These are phyloP conservation scores for Chaetodon trifasciatus DNA, from an alignment of 2,797 vertebrate species.

Conservation along the genomic window DNA sequence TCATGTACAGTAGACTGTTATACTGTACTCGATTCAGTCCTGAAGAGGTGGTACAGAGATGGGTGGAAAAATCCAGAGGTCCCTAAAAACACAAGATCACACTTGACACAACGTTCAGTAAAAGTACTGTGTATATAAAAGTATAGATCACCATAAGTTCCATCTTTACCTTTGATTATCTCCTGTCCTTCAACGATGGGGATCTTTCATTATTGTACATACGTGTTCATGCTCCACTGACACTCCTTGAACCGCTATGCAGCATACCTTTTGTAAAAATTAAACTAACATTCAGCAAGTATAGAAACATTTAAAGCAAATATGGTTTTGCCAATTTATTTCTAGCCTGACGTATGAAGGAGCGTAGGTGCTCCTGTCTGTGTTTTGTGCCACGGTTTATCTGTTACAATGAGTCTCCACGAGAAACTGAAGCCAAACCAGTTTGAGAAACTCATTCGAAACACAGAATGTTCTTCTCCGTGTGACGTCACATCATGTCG, in stretches of 20 bases:
- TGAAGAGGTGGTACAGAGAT: conserved; percentile 13
- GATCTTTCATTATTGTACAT: conserved; percentile 62
- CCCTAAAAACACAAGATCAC: conserved; percentile 11
- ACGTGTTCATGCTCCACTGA: conserved; percentile 57
- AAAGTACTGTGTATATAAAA: conserved; percentile 68
- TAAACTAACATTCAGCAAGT: conserved; percentile 36
- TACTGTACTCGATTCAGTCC: conserved; percentile 58
- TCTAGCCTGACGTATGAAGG: conserved; percentile 30
- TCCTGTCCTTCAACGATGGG: conserved; percentile 34
- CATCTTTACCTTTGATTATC: conserved; percentile 58
- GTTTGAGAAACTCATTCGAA: background rate
- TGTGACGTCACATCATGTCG: background rate
- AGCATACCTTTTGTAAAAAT: conserved; percentile 60
- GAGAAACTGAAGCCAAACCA: conserved; percentile 18
- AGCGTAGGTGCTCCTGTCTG: conserved; percentile 24
- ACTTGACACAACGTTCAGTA: conserved; percentile 41
- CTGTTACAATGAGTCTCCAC: conserved; percentile 32
- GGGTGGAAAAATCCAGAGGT: conserved; percentile 9
- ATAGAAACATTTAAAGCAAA: conserved; percentile 39
- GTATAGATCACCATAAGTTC: conserved; percentile 64
- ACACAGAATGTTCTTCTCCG: conserved; percentile 11
- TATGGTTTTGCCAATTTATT: conserved; percentile 67
- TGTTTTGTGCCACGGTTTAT: conserved; percentile 63
- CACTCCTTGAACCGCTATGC: conserved; percentile 63
- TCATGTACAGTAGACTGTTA: conserved; percentile 61